A percentile compares a stretch with the other conserved stretches of the same genome.
These are phyloP conservation scores for Callaeas wilsoni DNA, from an alignment of 2,113 vertebrate genomes.

Conservation along the genomic window DNA sequence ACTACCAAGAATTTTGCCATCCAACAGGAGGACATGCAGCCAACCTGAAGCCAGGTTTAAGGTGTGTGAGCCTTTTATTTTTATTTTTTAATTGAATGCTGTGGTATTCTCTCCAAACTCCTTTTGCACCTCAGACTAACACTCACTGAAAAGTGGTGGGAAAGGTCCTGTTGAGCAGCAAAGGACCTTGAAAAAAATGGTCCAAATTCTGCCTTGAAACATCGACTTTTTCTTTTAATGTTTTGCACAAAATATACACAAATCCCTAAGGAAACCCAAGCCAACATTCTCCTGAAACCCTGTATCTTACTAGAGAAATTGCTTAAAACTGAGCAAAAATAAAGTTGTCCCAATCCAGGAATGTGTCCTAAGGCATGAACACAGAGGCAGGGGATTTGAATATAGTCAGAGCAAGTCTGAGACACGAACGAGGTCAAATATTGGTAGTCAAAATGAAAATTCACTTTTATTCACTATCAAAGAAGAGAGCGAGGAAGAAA, in stretches of 20 bases:
- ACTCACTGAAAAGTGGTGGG: not conserved
- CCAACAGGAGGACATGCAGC: rapidly evolving
- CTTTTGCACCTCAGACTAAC: rapidly evolving
- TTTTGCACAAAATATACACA: not conserved
- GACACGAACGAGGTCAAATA: not conserved
- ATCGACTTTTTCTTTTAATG: rapidly evolving
- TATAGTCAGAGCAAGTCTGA: not conserved
- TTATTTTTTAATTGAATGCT: not conserved
- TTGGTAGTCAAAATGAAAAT: not conserved
- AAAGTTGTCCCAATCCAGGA: not conserved
- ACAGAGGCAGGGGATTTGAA: not conserved
- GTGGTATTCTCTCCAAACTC: not conserved
- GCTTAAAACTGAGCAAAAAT: not conserved
- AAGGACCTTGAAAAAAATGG: not conserved
- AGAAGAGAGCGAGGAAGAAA: too few relatives aligned
- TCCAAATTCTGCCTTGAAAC: not conserved
- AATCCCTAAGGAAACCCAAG: not conserved
- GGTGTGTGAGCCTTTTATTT: too few relatives aligned
- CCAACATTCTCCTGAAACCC: not conserved
- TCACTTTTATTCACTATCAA: not conserved
- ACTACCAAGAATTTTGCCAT: rapidly evolving
- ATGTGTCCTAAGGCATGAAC: not conserved
- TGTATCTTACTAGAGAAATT: not conserved
- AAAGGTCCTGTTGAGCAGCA: too few relatives aligned
- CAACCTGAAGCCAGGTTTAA: rapidly evolving